phyloP scores from a whole-genome alignment of 2,113 vertebrate genomes.

The Bos indicus region DNA sequence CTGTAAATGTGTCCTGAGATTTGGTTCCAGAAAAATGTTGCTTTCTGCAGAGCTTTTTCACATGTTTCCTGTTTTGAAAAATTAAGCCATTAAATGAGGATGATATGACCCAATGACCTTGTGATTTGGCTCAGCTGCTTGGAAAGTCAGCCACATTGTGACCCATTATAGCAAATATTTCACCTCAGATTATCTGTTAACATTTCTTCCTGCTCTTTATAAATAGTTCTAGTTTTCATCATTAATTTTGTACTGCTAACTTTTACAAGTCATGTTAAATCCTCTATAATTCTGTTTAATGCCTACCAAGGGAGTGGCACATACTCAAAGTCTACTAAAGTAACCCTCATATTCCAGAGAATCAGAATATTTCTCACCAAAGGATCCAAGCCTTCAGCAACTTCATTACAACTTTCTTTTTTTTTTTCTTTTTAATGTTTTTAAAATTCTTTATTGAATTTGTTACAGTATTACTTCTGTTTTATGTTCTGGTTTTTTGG shows the following conservation, averaged over 20 bases:
- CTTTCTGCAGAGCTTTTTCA: not conserved
- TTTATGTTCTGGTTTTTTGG: not conserved
- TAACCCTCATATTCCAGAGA: not conserved
- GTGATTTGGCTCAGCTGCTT: not conserved
- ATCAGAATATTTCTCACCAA: not conserved
- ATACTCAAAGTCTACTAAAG: not conserved
- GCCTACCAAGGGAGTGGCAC: not conserved
- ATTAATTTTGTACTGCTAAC: not conserved
- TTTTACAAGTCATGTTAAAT: not conserved
- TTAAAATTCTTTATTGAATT: not conserved
- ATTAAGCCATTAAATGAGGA: constrained; percentile 4
- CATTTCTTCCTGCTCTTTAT: not conserved
- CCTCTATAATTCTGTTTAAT: not conserved
- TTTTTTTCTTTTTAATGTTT: not conserved
- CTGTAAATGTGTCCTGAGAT: not conserved
- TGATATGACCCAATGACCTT: not conserved
- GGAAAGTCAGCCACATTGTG: not conserved
- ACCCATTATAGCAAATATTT: not conserved
- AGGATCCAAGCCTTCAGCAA: not conserved
- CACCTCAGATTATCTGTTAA: not conserved
- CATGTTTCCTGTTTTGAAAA: constrained; percentile 9
- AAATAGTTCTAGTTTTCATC: not conserved
- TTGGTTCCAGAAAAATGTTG: not conserved
- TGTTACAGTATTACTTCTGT: not conserved
- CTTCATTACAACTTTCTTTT: not conserved